A percentile compares a stretch with the other conserved stretches of the same genome.
These are phyloP conservation scores for Tor tambroides DNA, from an alignment of 2,113 vertebrate genomes.

Conservation along the genomic window DNA sequence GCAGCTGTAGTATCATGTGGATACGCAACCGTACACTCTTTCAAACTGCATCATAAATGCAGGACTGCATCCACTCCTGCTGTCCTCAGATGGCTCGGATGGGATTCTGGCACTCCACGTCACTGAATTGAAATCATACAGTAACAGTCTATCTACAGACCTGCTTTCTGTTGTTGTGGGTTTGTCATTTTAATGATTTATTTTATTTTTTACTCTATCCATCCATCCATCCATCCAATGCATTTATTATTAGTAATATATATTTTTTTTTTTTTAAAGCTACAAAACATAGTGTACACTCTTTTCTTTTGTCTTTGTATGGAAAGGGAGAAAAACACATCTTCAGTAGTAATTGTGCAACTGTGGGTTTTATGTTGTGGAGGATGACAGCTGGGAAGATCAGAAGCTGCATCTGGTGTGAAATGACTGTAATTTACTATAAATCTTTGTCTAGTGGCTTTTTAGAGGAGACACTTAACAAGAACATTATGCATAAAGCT, in stretches of 20 bases:
- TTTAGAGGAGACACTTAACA: conserved; percentile 31
- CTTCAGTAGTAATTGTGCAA: neutral
- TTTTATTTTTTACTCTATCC: neutral
- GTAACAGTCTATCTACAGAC: neutral
- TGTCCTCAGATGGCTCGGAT: neutral
- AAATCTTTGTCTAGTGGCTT: conserved; percentile 45
- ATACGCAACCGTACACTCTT: conserved; percentile 8
- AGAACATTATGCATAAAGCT: conserved; percentile 27
- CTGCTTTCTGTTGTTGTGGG: neutral
- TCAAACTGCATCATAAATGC: neutral
- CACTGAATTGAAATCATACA: neutral
- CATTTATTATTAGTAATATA: neutral
- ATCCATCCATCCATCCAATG: neutral
- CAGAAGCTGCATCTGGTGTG: conserved; percentile 46
- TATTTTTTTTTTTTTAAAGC: neutral
- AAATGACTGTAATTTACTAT: conserved; percentile 54
- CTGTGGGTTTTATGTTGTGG: conserved; percentile 24
- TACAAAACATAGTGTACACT: neutral
- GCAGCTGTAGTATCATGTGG: conserved; percentile 29
- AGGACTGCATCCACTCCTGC: neutral
- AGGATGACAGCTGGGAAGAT: conserved; percentile 45
- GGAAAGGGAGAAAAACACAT: neutral
- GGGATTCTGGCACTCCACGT: neutral
- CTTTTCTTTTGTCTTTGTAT: neutral
- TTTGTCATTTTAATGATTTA: neutral